Evolutionary conservation across 35 echinoderm and acorn worm genomes (phyloP).

Genomic region (Heliocidaris tuberculata): DNA sequence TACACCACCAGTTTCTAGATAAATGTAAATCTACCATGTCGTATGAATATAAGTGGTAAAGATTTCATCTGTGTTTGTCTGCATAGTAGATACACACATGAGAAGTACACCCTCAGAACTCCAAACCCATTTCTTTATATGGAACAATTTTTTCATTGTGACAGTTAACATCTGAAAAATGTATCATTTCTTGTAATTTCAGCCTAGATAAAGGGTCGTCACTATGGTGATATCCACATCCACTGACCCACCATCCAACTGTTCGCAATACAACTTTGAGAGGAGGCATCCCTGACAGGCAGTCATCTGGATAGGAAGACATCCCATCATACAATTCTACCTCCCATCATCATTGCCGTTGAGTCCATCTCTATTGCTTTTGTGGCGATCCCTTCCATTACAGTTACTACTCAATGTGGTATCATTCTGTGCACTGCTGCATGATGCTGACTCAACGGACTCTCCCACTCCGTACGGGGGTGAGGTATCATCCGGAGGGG

Average conservation of each 20-base stretch:
- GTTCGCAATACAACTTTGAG: too few relatives aligned
- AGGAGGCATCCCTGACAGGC: background rate
- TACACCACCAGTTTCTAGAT: too few relatives aligned
- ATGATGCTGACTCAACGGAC: background rate
- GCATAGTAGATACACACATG: background rate
- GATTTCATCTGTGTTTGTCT: background rate
- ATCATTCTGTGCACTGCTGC: background rate
- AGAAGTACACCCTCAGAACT: background rate
- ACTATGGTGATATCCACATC: background rate
- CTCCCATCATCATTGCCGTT: background rate
- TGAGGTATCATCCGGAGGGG: background rate
- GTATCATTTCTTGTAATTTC: background rate
- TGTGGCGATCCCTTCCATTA: background rate
- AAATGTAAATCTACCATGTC: background rate
- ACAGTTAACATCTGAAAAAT: background rate
- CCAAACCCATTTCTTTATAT: background rate
- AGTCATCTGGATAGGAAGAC: background rate
- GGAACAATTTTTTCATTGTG: background rate
- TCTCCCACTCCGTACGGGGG: conserved; percentile 8
- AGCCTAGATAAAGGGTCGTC: background rate
- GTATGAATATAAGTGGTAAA: background rate
- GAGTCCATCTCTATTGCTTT: background rate
- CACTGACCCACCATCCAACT: background rate
- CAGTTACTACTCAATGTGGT: background rate
- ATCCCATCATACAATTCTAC: background rate